These are phyloP conservation scores for Pedicia rivosa DNA, from an alignment of 2,888 invertebrate species.

Conservation along the genomic window DNA sequence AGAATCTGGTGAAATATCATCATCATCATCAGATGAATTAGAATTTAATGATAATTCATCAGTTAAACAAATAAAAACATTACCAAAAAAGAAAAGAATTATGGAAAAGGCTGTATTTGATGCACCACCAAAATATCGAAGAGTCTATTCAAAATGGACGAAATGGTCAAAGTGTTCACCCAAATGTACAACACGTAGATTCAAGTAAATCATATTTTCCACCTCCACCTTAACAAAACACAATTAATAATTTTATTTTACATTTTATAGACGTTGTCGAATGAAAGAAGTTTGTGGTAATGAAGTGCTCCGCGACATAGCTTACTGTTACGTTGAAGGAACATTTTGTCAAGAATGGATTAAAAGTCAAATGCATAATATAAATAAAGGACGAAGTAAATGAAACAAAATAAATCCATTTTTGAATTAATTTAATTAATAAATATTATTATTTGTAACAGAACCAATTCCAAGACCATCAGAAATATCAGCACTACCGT, in stretches of 20 bases:
- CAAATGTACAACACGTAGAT: slow-evolving; percentile 63
- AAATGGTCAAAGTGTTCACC: slow-evolving; percentile 68
- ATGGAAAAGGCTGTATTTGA: slow-evolving; percentile 24
- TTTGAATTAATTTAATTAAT: too few relatives aligned
- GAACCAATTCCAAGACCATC: slow-evolving; percentile 5
- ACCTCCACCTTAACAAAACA: not conserved
- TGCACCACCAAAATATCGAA: slow-evolving; percentile 18
- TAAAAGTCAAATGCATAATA: slow-evolving; percentile 25
- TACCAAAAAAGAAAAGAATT: slow-evolving; percentile 12
- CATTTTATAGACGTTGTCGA: slow-evolving; percentile 53
- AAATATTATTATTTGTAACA: too few relatives aligned
- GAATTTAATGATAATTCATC: not conserved
- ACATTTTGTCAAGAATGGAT: slow-evolving; percentile 66
- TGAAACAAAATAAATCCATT: not conserved
- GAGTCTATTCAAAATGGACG: slow-evolving; percentile 62
- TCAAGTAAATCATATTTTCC: slow-evolving; percentile 37
- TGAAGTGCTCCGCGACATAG: slow-evolving; percentile 63
- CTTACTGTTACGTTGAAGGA: slow-evolving; percentile 70
- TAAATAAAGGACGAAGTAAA: slow-evolving; percentile 2
- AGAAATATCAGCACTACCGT: too few relatives aligned
- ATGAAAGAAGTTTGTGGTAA: slow-evolving; percentile 57
- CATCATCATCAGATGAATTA: not conserved
- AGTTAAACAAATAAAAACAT: too few relatives aligned
- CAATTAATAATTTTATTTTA: slow-evolving; percentile 5
- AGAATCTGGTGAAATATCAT: not conserved